Evolutionary conservation across 2,113 vertebrate genomes (phyloP), one percentile per base, ranked within the genome.

Genomic region (Neotragus pygmaeus): DNA sequence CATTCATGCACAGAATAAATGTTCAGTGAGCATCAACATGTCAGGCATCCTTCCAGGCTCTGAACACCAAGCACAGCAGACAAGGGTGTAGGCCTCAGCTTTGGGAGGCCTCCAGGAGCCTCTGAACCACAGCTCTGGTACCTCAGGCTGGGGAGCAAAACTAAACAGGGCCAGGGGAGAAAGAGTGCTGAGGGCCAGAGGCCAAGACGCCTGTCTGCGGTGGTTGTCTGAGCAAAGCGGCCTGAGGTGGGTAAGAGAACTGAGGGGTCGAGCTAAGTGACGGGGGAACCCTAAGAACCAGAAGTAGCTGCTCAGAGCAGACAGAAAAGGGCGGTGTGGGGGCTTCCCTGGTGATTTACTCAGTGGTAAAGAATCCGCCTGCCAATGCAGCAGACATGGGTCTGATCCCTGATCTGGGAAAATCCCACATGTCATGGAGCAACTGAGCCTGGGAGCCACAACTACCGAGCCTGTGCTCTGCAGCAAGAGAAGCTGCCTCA

Each of bases 401-500:
- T 73, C 66, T 39, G 66, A 39, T 13, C 19, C 19, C 19, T 25
- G 19, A 25, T 39, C 19, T 6, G 10, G 66, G 66, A 73, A 73
- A 39, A 73, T 13, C 10, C 19, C n/a, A 25, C 10, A 30, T 15
- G 19, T 39, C 66, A 73, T 6, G 66, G 66, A 73, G 21, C 66
- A 73, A 2, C 66, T 39, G 3, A 39, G 21, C n/a, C 66, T 3
- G 5, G 66, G 66, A 12, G 36, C n/a, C 66, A 13, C 19, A 39
- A 39, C 36, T 13, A 12, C 36, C 0, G 19, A 70, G 19, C 36
- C 66, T 12, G 64, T 36, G 64, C n/a, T 36, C 64, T 36, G n/a
- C n/a, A 10, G 1, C n/a, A 6, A 70, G 19, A 70, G n/a, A 23
- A 23, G n/a, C 5, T 2, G 2, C n/a, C 19, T 23, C 5, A 11